A percentile compares a stretch with the other conserved stretches of the same genome.
phyloP scores from a whole-genome alignment of 1,140 invertebrate genomes.

The Lasioglossum baleicum region DNA sequence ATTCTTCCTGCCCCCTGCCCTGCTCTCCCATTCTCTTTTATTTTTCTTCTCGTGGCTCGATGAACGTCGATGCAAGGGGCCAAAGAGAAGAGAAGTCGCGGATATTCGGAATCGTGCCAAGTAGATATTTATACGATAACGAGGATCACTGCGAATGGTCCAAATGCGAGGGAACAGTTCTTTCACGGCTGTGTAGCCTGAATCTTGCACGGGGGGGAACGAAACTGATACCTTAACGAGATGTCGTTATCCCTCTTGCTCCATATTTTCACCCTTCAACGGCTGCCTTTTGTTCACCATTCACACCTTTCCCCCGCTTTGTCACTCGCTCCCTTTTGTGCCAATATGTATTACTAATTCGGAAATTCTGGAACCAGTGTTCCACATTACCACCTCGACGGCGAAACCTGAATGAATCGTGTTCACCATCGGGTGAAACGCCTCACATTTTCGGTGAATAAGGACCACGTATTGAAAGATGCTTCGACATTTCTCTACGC shows the following conservation, averaged over 20 bases:
- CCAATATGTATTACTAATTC: slow-evolving; percentile 19
- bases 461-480: background rate
- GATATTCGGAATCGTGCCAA: slow-evolving; percentile 55
- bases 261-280: background rate
- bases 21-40: slow-evolving; percentile 2
- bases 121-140: slow-evolving; percentile 53
- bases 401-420: background rate
- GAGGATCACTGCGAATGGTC: slow-evolving; percentile 11
- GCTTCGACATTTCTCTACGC: background rate
- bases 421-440: background rate
- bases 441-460: background rate
- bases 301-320: background rate
- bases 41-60: slow-evolving; percentile 4
- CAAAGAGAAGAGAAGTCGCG: slow-evolving; percentile 18
- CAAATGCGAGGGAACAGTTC: slow-evolving; percentile 5
- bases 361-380: background rate
- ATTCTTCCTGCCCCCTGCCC: slow-evolving; percentile 4
- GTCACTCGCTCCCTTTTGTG: background rate
- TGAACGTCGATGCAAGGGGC: slow-evolving; percentile 28
- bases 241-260: slow-evolving; percentile 32
- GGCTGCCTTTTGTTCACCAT: slow-evolving; percentile 5
- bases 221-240: slow-evolving; percentile 37
- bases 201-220: slow-evolving; percentile 12
- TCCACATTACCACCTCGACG: background rate
- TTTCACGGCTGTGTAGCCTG: background rate